A percentile compares a stretch with the other conserved stretches of the same genome.
Conservation (phyloP, 1,140 invertebrate species). For the Platorchestia sp. region DNA sequence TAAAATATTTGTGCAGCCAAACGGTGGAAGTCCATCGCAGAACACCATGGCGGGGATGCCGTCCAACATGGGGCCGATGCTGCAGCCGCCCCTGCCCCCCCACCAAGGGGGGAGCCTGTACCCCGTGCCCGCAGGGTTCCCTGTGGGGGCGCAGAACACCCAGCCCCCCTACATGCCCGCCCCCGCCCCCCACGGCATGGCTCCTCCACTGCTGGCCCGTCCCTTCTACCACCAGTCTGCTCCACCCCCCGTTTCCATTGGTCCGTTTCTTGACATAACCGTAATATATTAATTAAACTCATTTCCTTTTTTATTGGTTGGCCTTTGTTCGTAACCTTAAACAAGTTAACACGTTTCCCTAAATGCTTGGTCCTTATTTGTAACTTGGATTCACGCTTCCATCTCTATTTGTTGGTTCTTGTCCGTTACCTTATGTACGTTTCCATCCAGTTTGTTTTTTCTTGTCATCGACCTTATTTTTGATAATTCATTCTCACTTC, state of each 20-base stretch:
- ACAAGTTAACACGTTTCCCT: no score
- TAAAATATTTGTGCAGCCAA: neutral
- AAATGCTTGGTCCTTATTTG: no score
- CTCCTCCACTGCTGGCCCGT: neutral
- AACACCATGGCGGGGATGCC: constrained; percentile 14
- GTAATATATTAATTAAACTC: no score
- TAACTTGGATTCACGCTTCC: no score
- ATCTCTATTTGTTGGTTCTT: no score
- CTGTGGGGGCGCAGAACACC: neutral
- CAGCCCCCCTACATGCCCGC: neutral
- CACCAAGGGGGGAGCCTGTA: constrained; percentile 14
- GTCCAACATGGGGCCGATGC: constrained; percentile 30
- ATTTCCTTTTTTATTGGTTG: no score
- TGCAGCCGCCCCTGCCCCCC: neutral
- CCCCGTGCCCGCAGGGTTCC: constrained; percentile 7
- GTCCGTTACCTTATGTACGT: no score
- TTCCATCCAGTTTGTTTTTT: no score
- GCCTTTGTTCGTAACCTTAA: no score
- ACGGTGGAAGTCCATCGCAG: neutral
- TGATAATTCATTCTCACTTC: no score
- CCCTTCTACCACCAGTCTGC: constrained; percentile 23
- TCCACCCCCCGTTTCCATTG: neutral
- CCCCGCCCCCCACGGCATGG: neutral
- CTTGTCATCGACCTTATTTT: no score
- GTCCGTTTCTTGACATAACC: no score